phyloP scores from a whole-genome alignment of 1,140 invertebrate species.

The Eumaeus atala region DNA sequence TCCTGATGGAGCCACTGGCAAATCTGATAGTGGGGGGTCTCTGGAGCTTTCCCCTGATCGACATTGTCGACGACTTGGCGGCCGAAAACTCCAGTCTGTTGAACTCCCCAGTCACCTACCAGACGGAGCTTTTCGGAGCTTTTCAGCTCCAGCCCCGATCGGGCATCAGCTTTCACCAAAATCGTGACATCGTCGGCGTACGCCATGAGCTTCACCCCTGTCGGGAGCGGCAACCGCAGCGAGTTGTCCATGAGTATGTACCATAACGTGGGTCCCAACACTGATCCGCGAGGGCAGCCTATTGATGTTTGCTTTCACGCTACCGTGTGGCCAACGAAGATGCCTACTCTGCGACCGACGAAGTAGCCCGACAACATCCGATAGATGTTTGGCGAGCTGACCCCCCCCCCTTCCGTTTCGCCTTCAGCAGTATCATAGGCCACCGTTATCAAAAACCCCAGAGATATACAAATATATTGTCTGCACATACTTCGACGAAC shows the following conservation, averaged over 20 bases:
- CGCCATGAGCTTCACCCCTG: conserved; percentile 27
- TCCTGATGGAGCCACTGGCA: conserved; percentile 1
- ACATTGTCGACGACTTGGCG: conserved; percentile 23
- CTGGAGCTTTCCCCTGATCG: conserved; percentile 26
- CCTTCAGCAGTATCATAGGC: conserved; percentile 39
- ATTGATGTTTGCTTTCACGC: conserved; percentile 28
- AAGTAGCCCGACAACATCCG: conserved; percentile 46
- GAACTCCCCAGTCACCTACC: conserved; percentile 29
- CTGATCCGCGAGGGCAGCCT: too few species aligned
- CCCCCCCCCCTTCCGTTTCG: conserved; percentile 20
- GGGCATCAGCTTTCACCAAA: conserved; percentile 31
- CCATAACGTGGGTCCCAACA: conserved; percentile 59
- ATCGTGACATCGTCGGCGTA: conserved; percentile 33
- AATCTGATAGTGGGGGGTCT: conserved; percentile 25
- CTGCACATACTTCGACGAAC: conserved; percentile 32
- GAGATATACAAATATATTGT: conserved; percentile 57
- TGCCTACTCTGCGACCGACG: conserved; percentile 24
- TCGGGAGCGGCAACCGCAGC: conserved; percentile 28
- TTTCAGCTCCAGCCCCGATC: conserved; percentile 30
- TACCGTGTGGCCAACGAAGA: conserved; percentile 19
- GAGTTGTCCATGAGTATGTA: conserved; percentile 57
- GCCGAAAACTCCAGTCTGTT: conserved; percentile 25
- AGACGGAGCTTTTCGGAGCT: conserved; percentile 11
- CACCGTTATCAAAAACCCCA: conserved; percentile 57
- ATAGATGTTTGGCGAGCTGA: conserved; percentile 30